These are phyloP conservation scores for Channa maculata DNA, from an alignment of 2,113 vertebrate species.

Conservation along the genomic window DNA sequence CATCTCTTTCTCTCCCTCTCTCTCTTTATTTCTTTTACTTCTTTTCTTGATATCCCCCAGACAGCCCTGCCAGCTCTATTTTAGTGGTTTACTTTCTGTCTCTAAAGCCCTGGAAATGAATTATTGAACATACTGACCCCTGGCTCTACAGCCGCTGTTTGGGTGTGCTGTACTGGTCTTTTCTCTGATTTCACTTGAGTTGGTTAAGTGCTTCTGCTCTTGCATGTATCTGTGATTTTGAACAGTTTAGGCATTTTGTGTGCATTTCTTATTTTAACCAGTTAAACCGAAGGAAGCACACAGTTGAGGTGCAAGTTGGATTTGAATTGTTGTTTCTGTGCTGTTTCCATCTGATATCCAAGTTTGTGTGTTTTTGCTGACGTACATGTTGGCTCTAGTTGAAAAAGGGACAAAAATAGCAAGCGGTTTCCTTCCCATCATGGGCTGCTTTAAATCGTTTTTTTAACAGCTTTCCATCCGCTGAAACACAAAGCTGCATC, in stretches of 20 bases:
- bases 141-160: conserved; percentile 33
- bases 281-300: not conserved
- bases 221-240: not conserved
- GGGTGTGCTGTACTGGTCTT: conserved; percentile 4
- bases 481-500: conserved; percentile 23
- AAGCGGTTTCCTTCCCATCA: conserved; percentile 19
- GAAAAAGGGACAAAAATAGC: conserved; percentile 49
- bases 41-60: not conserved
- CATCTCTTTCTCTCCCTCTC: not conserved
- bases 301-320: not conserved
- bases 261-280: not conserved
- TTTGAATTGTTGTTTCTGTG: not conserved
- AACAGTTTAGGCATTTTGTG: not conserved
- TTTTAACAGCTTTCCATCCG: conserved; percentile 26
- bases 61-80: conserved; percentile 35
- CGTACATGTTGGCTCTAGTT: conserved; percentile 1
- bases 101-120: conserved; percentile 54
- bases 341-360: too few species aligned
- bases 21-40: not conserved
- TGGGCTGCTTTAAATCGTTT: conserved; percentile 4
- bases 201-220: conserved; percentile 6
- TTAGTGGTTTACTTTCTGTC: conserved; percentile 49
- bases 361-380: not conserved
- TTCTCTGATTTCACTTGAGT: conserved; percentile 2
- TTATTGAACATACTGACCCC: conserved; percentile 72